Percentiles rank a stretch among this genome's conserved stretches.
phyloP scores from a whole-genome alignment of 1,140 invertebrate genomes.

The Bombus confusus region DNA sequence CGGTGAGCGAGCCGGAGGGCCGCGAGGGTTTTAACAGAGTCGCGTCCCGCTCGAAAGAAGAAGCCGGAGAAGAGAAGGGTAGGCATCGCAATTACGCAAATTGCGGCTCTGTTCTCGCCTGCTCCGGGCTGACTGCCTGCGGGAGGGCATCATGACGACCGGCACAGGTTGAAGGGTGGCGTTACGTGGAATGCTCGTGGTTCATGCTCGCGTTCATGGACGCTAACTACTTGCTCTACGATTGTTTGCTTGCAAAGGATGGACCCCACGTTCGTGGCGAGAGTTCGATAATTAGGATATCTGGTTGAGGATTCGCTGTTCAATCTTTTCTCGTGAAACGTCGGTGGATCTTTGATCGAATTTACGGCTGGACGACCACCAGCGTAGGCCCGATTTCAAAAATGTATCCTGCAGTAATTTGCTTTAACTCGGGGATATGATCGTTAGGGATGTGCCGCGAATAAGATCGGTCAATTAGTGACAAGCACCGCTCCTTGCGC shows the following conservation, averaged over 20 bases:
- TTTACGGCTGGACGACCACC: neutral
- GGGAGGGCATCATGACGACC: constrained; percentile 66
- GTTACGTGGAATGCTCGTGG: constrained; percentile 37
- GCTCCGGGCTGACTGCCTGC: constrained; percentile 69
- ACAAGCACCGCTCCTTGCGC: too few relatives aligned
- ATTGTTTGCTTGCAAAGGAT: neutral
- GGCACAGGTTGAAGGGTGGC: constrained; percentile 37
- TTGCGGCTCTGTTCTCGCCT: constrained; percentile 80
- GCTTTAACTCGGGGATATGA: too few relatives aligned
- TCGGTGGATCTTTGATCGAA: neutral
- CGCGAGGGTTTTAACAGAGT: constrained; percentile 51
- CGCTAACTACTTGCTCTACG: neutral
- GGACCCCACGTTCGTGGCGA: neutral
- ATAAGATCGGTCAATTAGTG: too few relatives aligned
- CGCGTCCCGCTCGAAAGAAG: constrained; percentile 24
- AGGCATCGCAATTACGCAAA: constrained; percentile 80
- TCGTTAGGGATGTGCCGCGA: too few relatives aligned
- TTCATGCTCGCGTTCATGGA: constrained; percentile 9
- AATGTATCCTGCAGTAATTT: too few relatives aligned
- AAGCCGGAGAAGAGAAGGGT: constrained; percentile 52
- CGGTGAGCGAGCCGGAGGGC: constrained; percentile 37
- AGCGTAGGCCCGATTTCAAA: neutral
- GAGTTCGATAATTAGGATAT: neutral
- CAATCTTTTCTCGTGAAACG: neutral
- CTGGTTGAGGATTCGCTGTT: neutral